Percentiles rank a stretch among this genome's conserved stretches.
phyloP scores from a whole-genome alignment of 2,888 invertebrate genomes.

The Junonia oenone region DNA sequence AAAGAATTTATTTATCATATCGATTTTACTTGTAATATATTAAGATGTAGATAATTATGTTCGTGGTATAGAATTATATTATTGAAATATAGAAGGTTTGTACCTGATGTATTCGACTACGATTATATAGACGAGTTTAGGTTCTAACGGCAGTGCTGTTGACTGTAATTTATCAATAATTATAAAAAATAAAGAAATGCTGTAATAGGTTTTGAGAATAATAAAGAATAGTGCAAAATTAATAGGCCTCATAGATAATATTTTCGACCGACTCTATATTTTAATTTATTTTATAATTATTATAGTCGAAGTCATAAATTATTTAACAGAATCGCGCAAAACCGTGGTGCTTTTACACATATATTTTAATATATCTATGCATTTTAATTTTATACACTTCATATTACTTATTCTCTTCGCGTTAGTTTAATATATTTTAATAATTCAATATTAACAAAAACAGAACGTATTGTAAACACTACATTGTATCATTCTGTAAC shows the following conservation, averaged over 20 bases:
- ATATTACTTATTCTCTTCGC: too few relatives aligned
- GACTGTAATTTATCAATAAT: conserved; percentile 35
- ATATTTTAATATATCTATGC: neutral
- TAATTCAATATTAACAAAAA: neutral
- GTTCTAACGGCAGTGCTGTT: conserved; percentile 24
- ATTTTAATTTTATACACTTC: neutral
- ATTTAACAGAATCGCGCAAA: neutral
- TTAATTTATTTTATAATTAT: too few relatives aligned
- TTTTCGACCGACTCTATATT: neutral
- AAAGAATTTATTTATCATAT: conserved; percentile 74
- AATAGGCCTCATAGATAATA: conserved; percentile 8
- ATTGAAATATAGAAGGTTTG: conserved; percentile 46
- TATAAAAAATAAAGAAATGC: conserved; percentile 14
- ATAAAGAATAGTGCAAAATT: neutral
- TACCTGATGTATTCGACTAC: conserved; percentile 45
- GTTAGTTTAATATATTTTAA: too few relatives aligned
- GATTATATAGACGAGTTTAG: conserved; percentile 28
- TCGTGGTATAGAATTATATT: conserved; percentile 38
- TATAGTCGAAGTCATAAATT: neutral
- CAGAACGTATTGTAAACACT: neutral
- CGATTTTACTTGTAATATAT: conserved; percentile 58
- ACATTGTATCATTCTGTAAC: too few relatives aligned
- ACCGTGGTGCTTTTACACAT: neutral
- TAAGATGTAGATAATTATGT: conserved; percentile 56
- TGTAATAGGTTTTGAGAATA: conserved; percentile 16